These are phyloP conservation scores for Rhodeus uyekii DNA, from an alignment of 2,797 vertebrate genomes.

Conservation along the genomic window DNA sequence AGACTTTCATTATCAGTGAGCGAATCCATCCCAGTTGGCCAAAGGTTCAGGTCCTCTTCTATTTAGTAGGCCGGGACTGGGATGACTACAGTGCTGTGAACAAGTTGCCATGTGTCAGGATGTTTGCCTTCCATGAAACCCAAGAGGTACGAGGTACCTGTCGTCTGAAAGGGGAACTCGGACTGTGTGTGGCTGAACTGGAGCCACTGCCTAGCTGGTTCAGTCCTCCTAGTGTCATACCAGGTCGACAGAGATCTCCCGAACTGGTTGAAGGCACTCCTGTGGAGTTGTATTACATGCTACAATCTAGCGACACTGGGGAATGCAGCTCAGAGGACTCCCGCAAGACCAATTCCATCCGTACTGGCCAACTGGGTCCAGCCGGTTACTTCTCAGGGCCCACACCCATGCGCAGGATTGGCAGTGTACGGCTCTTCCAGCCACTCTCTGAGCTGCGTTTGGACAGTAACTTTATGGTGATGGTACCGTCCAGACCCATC, in stretches of 20 bases:
- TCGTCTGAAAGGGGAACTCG: slow-evolving; percentile 79
- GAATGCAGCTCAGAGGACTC: slow-evolving; percentile 80
- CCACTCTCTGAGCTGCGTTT: slow-evolving; percentile 84
- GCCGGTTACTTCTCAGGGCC: slow-evolving; percentile 75
- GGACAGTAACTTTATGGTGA: slow-evolving; percentile 85
- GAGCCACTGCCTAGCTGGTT: slow-evolving; percentile 84
- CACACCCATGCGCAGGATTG: slow-evolving; percentile 85
- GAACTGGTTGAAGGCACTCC: slow-evolving; percentile 80
- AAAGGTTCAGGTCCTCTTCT: slow-evolving; percentile 84
- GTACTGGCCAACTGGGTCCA: slow-evolving; percentile 75
- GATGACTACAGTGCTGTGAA: slow-evolving; percentile 79
- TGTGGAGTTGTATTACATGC: slow-evolving; percentile 84
- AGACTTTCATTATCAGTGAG: slow-evolving; percentile 81
- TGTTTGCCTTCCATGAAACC: slow-evolving; percentile 86
- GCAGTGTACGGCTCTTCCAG: slow-evolving; percentile 82
- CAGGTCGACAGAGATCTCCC: slow-evolving; percentile 76
- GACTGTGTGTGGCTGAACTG: slow-evolving; percentile 82
- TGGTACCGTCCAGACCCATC: slow-evolving; percentile 87
- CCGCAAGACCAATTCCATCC: slow-evolving; percentile 79
- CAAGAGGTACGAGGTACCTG: slow-evolving; percentile 83
- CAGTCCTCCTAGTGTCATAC: slow-evolving; percentile 78
- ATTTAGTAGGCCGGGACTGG: slow-evolving; percentile 82
- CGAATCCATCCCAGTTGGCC: slow-evolving; percentile 82
- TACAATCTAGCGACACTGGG: slow-evolving; percentile 73
- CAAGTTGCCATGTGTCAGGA: slow-evolving; percentile 79